Evolutionary conservation across 2,113 vertebrate genomes (phyloP).

Genomic region (Alethe castanea): DNA sequence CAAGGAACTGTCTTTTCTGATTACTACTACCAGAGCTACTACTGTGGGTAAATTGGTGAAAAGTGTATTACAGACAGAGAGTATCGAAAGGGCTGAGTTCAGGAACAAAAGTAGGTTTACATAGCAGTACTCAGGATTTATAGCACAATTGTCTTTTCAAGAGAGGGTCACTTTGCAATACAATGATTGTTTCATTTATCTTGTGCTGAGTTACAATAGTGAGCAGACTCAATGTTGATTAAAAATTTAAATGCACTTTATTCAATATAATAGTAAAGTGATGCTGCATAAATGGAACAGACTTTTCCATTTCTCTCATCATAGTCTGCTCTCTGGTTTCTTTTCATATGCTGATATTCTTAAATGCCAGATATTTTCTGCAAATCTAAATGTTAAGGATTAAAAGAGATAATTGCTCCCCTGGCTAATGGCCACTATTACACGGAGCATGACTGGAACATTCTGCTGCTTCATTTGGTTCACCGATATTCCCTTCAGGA

Average conservation of each 20-base stretch:
- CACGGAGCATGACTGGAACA: background rate
- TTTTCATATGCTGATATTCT: slow-evolving; percentile 33
- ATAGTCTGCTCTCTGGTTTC: background rate
- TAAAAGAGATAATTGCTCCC: slow-evolving; percentile 31
- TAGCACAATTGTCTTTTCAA: background rate
- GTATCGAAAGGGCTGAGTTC: background rate
- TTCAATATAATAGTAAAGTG: background rate
- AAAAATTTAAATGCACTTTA: slow-evolving; percentile 51
- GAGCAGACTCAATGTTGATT: background rate
- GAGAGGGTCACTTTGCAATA: slow-evolving; percentile 12
- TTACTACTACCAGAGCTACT: background rate
- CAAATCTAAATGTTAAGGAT: slow-evolving; percentile 37
- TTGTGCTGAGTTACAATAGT: background rate
- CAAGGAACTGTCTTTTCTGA: background rate
- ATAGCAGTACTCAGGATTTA: slow-evolving; percentile 11
- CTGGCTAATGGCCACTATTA: background rate
- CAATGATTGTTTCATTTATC: slow-evolving; percentile 29
- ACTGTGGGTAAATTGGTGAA: background rate
- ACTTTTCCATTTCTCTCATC: slow-evolving; percentile 27
- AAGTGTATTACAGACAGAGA: background rate
- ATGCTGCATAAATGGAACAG: background rate
- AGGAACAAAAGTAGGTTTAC: slow-evolving; percentile 4
- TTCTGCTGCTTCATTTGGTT: slow-evolving; percentile 34
- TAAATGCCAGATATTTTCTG: background rate
- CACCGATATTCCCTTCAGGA: background rate